Evolutionary conservation across 2,113 vertebrate species (phyloP).

Genomic region (Dicerorhinus sumatrensis): DNA sequence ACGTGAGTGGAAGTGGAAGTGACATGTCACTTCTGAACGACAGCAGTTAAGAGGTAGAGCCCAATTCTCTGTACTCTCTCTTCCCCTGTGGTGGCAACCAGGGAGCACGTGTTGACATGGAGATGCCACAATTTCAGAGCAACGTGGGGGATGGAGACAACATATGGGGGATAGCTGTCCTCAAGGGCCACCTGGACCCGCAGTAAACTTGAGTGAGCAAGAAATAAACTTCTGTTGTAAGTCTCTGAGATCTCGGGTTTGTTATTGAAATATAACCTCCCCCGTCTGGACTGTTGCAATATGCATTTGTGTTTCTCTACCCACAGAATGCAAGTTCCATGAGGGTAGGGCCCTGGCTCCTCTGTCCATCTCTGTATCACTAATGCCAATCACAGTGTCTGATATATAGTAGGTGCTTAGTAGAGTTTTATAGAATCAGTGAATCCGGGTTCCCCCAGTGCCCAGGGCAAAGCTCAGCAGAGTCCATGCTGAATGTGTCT

Average conservation of each 20-base stretch:
- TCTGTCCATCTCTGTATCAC: neutral
- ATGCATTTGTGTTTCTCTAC: neutral
- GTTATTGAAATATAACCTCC: neutral
- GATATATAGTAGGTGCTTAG: neutral
- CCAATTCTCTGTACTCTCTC: neutral
- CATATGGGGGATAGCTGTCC: neutral
- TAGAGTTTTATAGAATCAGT: neutral
- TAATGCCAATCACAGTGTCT: too few species aligned
- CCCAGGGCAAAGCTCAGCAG: neutral
- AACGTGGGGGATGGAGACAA: neutral
- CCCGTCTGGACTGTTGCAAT: neutral
- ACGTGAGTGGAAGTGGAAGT: neutral
- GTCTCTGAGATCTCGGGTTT: neutral
- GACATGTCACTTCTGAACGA: neutral
- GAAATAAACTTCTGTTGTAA: neutral
- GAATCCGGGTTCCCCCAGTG: too few species aligned
- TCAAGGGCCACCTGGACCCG: neutral
- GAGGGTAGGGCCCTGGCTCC: neutral
- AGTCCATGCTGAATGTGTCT: neutral
- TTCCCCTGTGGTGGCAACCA: too few species aligned
- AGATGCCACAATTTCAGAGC: neutral
- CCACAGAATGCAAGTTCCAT: neutral
- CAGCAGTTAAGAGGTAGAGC: neutral
- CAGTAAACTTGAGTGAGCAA: neutral
- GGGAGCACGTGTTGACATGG: neutral